Evolutionary conservation across 2,888 invertebrate species (phyloP).

Genomic region (Dichetophora obliterata): DNA sequence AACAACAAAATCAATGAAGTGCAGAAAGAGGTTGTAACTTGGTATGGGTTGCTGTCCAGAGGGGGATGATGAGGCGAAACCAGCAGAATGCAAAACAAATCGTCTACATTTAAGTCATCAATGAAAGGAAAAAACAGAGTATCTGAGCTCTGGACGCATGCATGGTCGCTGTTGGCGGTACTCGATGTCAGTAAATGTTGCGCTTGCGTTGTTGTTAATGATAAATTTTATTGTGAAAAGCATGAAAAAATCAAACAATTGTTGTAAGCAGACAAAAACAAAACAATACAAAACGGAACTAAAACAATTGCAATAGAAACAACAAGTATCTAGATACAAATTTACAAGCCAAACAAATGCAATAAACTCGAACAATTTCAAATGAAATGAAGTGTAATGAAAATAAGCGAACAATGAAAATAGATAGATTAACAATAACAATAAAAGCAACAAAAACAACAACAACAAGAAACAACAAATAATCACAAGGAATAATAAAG

Average conservation of each 20-base stretch:
- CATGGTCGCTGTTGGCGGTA: neutral
- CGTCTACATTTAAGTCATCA: neutral
- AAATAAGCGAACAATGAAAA: conserved; percentile 17
- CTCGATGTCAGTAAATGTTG: too few species aligned
- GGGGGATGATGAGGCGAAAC: neutral
- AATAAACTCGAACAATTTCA: neutral
- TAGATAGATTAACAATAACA: neutral
- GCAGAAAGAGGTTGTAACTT: neutral
- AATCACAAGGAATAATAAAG: conserved; percentile 6
- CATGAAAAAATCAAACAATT: conserved; percentile 14
- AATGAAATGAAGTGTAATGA: conserved; percentile 19
- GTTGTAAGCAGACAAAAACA: neutral
- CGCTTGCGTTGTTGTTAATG: neutral
- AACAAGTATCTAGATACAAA: conserved; percentile 2
- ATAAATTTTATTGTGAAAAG: conserved; percentile 21
- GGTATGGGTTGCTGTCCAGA: neutral
- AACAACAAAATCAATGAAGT: conserved; percentile 17
- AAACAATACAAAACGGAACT: neutral
- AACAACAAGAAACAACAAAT: conserved; percentile 3
- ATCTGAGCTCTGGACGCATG: neutral
- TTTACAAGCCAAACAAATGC: conserved; percentile 8
- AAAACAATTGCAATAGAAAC: neutral
- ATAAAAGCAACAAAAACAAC: neutral
- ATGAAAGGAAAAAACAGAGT: too few species aligned
- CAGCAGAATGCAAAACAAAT: conserved; percentile 28